phyloP scores from a whole-genome alignment of 2,113 vertebrate genomes.

The Catharus fuscescens region DNA sequence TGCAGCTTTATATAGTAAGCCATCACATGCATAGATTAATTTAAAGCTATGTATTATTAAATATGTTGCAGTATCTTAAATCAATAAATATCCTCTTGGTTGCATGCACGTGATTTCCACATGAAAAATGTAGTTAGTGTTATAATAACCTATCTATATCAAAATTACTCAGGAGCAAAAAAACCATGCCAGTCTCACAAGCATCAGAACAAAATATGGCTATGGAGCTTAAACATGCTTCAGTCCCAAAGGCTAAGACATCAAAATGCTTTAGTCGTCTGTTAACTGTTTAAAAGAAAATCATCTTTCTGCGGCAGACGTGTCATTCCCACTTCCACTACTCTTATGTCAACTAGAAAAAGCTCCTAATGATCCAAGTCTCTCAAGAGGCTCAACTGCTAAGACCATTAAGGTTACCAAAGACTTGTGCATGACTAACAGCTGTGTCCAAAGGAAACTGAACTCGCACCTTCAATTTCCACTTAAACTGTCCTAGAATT shows the following conservation, averaged over 20 bases:
- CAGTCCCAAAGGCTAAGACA: not conserved
- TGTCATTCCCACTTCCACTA: not conserved
- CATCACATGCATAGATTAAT: not conserved
- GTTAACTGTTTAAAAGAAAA: not conserved
- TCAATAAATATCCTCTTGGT: not conserved
- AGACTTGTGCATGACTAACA: conserved; percentile 1
- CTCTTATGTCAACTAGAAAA: not conserved
- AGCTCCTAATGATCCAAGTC: not conserved
- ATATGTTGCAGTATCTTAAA: not conserved
- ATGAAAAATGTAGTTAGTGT: not conserved
- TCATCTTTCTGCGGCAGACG: not conserved
- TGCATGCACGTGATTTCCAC: not conserved
- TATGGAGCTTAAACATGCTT: not conserved
- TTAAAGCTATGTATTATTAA: not conserved
- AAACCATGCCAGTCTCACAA: not conserved
- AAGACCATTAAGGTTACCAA: not conserved
- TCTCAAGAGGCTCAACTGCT: not conserved
- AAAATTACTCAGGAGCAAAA: not conserved
- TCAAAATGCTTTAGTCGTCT: not conserved
- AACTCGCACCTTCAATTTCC: conserved; percentile 41
- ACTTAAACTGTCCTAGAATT: not conserved
- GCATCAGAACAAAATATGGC: not conserved
- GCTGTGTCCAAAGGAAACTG: conserved; percentile 13
- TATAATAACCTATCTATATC: not conserved
- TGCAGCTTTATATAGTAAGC: not conserved